Conservation (phyloP, 2,797 vertebrate species). For the Anisognathus igniventris region DNA sequence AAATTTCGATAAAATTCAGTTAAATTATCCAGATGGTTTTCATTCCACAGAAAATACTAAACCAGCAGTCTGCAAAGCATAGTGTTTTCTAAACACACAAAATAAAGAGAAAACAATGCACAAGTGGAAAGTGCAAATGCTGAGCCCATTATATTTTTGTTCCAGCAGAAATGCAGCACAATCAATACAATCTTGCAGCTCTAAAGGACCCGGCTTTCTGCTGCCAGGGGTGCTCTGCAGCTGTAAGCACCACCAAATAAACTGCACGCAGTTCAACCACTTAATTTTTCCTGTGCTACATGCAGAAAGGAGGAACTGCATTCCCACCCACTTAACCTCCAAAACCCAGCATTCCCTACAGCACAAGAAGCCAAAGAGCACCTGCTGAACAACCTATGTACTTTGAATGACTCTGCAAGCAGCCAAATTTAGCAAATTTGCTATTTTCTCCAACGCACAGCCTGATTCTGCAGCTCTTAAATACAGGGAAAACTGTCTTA, state of each 20-base stretch:
- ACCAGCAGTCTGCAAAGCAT: constrained; percentile 69
- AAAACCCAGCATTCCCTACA: background rate
- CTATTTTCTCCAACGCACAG: background rate
- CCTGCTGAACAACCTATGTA: background rate
- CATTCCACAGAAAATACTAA: constrained; percentile 74
- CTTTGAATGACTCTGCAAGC: background rate
- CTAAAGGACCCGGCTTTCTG: background rate
- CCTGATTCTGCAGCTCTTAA: background rate
- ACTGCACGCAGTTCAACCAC: background rate
- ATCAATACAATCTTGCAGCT: constrained; percentile 47
- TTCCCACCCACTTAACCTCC: background rate
- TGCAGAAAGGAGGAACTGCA: background rate
- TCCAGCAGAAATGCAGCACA: constrained; percentile 51
- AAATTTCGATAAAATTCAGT: constrained; percentile 58
- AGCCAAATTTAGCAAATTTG: constrained; percentile 12
- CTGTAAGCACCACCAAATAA: background rate
- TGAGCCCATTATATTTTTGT: constrained; percentile 70
- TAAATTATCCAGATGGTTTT: constrained; percentile 75
- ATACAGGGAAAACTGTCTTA: background rate
- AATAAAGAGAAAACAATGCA: constrained; percentile 72
- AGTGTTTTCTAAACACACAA: constrained; percentile 75
- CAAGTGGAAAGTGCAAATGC: constrained; percentile 70
- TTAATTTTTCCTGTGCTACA: background rate
- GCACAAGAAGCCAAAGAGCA: background rate
- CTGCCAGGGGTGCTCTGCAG: background rate